phyloP scores from a whole-genome alignment of 2,113 vertebrate genomes.

The Mastomys natalensis region DNA sequence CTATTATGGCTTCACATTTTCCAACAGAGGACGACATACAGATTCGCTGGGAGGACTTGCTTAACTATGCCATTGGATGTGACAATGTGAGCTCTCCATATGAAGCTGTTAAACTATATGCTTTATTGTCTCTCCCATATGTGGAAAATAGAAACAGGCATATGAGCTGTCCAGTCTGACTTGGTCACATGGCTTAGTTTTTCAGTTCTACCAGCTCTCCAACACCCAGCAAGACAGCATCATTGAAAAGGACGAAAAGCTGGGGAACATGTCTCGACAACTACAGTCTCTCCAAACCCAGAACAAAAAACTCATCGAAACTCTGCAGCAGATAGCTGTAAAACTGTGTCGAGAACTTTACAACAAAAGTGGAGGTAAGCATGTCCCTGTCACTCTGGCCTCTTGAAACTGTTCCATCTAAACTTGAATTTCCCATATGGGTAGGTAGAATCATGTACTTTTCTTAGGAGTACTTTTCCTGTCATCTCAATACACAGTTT shows the following conservation, averaged over 20 bases:
- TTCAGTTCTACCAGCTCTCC: conserved; percentile 80
- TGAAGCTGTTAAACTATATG: background rate
- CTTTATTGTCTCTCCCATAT: background rate
- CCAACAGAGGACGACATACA: background rate
- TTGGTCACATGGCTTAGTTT: conserved; percentile 71
- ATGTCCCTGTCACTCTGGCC: background rate
- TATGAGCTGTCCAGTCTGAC: conserved; percentile 45
- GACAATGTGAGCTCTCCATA: background rate
- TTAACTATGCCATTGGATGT: background rate
- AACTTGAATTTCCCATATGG: background rate
- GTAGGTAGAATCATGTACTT: background rate
- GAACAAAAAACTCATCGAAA: conserved; percentile 61
- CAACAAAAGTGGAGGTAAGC: conserved; percentile 77
- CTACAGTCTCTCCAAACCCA: conserved; percentile 62
- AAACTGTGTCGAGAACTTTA: conserved; percentile 80
- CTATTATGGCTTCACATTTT: conserved; percentile 27
- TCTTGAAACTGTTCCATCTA: background rate
- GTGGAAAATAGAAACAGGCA: background rate
- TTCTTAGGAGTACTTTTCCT: background rate
- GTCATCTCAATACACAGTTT: background rate
- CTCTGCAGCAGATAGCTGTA: conserved; percentile 66
- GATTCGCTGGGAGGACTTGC: background rate
- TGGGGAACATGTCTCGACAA: conserved; percentile 72
- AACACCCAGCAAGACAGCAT: conserved; percentile 64
- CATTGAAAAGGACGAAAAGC: conserved; percentile 62